Evolutionary conservation across 2,888 invertebrate genomes (phyloP).

Genomic region (Eupithecia pulchellata): DNA sequence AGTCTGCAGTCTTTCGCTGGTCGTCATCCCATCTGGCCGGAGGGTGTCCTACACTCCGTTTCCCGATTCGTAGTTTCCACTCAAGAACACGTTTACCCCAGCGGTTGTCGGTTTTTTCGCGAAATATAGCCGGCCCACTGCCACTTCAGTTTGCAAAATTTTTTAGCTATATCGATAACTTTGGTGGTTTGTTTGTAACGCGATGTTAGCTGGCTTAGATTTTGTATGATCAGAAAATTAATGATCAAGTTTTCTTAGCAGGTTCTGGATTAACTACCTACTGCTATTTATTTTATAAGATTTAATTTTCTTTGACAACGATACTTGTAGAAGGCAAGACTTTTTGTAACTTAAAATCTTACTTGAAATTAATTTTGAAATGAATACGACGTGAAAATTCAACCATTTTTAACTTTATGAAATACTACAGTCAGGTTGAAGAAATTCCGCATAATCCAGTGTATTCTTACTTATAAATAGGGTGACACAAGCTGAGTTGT

Average conservation of each 20-base stretch:
- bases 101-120: no score
- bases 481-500: constrained; percentile 25
- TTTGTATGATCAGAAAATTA: neutral
- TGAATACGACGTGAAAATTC: neutral
- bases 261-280: neutral
- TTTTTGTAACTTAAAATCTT: neutral
- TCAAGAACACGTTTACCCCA: no score
- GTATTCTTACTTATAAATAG: constrained; percentile 10
- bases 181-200: neutral
- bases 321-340: neutral
- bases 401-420: neutral
- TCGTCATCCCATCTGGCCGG: no score
- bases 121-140: no score
- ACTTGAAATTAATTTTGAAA: neutral
- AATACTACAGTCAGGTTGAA: neutral
- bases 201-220: neutral
- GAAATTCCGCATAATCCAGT: constrained; percentile 9
- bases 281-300: no score
- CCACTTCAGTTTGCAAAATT: no score
- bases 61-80: no score
- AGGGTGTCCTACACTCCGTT: no score
- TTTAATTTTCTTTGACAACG: no score
- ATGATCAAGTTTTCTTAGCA: neutral
- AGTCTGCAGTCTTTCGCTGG: no score
- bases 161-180: no score